Evolutionary conservation across 2,113 vertebrate species (phyloP), one percentile per base, ranked within the genome.

Genomic region (Bothrops jararaca): DNA sequence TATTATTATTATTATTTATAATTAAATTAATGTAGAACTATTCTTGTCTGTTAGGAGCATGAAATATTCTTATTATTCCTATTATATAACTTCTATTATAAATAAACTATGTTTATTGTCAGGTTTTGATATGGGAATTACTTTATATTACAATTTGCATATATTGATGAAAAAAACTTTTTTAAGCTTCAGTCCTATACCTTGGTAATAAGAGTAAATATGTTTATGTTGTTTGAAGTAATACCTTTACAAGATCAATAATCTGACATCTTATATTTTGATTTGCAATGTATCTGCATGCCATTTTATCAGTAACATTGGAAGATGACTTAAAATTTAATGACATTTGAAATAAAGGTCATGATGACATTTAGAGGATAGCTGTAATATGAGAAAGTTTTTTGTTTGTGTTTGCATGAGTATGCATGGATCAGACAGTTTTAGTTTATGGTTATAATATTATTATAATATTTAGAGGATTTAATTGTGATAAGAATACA

Each of bases 301-400:
- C 53, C 74, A 26, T 91, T 91, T 69, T 64, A 80, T 85, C 91
- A 22, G 91, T 69, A 50, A 95, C 91, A 39, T 88, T 90, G 24
- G 26, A 48, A 9, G n/a, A 92, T 93, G 53, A 34, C 10, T 48
- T 94, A 0, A 24, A 95, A 93, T 45, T 60, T 94, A 88, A 93
- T 54, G 91, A 94, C 94, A 91, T 74, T 91, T 94, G 74, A 54
- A 86, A 74, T 93, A 89, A 9, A 93, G 93, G 69, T 88, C 89
- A 85, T 39, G 34, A 80, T 80, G 18, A 80, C 69, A 80, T 80
- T 80, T 80, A 80, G 18, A 80, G 34, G 69, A 80, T 80, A 34
- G 69, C 69, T 39, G 18, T 9, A 39, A 80, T 20, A 80, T 22
- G n/a, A 92, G 57, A 93, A 39, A 42, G 11, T 7, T 48, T 39